phyloP scores from a whole-genome alignment of 2,797 vertebrate species.

The Kryptolebias ocellatus region DNA sequence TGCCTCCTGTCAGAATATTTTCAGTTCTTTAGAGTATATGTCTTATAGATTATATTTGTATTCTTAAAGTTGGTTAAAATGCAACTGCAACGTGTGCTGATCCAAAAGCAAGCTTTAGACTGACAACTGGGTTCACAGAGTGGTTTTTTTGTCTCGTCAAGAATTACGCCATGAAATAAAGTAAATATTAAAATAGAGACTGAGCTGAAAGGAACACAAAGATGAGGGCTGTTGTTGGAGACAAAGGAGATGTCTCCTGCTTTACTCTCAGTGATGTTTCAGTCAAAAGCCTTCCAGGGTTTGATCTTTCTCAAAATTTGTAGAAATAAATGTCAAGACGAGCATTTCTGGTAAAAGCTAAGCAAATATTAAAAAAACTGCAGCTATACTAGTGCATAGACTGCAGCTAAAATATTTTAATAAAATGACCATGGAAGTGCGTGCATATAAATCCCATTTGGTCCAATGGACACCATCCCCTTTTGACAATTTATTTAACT shows the following conservation, averaged over 20 bases:
- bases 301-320: slow-evolving; percentile 1
- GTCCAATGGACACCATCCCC: neutral
- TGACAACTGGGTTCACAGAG: slow-evolving; percentile 72
- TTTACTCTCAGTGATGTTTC: slow-evolving; percentile 10
- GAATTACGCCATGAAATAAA: slow-evolving; percentile 55
- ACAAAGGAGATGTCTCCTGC: neutral
- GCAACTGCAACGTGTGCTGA: slow-evolving; percentile 45
- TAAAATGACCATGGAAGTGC: no score
- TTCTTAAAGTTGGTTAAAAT: slow-evolving; percentile 26
- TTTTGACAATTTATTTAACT: slow-evolving; percentile 43
- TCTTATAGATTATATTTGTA: slow-evolving; percentile 64
- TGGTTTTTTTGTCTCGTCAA: slow-evolving; percentile 69
- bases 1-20: slow-evolving; percentile 35
- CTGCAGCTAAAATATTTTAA: no score
- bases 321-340: neutral
- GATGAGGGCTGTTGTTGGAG: slow-evolving; percentile 9
- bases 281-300: neutral
- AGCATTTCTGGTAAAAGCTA: slow-evolving; percentile 1
- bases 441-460: neutral
- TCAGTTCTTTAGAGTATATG: slow-evolving; percentile 41
- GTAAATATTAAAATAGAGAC: slow-evolving; percentile 2
- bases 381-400: no score
- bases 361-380: neutral
- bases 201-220: neutral
- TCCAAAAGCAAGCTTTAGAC: slow-evolving; percentile 26